These are phyloP conservation scores for Cervus canadensis DNA, from an alignment of 2,113 vertebrate genomes.

Conservation along the genomic window DNA sequence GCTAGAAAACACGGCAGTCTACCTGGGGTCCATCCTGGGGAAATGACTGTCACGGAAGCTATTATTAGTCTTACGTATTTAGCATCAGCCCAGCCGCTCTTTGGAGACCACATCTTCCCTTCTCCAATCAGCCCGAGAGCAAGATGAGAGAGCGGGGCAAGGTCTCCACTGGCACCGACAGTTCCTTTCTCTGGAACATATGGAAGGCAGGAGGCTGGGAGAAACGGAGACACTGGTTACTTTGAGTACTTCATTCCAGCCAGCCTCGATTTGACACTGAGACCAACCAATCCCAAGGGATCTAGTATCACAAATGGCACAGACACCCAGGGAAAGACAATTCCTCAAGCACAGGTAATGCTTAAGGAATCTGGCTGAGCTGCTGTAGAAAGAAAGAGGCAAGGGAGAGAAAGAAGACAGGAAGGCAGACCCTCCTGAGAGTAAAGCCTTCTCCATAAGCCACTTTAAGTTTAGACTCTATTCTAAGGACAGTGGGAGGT, in stretches of 20 bases:
- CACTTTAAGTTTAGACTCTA: background rate
- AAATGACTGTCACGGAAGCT: background rate
- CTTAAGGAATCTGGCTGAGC: background rate
- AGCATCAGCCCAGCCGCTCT: conserved; percentile 98
- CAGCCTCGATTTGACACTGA: background rate
- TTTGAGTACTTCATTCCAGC: background rate
- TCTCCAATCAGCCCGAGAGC: conserved; percentile 97
- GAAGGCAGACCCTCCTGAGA: background rate
- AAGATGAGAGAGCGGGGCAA: conserved; percentile 96
- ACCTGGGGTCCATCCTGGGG: rapidly evolving
- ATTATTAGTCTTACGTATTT: conserved; percentile 91
- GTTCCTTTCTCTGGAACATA: conserved; percentile 98
- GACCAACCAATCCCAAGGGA: too few relatives aligned
- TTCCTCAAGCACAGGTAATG: background rate
- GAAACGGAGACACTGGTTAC: background rate
- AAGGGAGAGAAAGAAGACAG: background rate
- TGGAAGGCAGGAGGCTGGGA: conserved; percentile 93
- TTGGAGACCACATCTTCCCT: conserved; percentile 99
- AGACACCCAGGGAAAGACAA: background rate
- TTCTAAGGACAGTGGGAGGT: background rate
- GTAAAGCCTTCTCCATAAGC: background rate
- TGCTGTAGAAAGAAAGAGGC: background rate
- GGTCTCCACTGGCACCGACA: conserved; percentile 97
- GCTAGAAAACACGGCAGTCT: background rate
- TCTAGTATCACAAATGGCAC: background rate